phyloP scores from a whole-genome alignment of 2,113 vertebrate species.

The Lagopus muta region DNA sequence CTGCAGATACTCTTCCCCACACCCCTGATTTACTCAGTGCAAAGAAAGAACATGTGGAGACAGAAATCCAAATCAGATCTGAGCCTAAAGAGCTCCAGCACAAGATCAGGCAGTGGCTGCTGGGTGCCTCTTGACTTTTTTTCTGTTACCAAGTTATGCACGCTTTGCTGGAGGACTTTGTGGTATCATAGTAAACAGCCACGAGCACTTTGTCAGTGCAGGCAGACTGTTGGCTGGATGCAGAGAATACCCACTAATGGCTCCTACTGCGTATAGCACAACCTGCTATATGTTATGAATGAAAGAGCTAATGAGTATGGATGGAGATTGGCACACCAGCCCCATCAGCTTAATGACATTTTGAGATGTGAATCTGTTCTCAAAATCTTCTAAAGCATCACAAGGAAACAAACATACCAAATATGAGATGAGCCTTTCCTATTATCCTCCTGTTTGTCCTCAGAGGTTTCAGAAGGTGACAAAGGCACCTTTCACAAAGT shows the following conservation, averaged over 20 bases:
- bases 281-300: not conserved
- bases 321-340: not conserved
- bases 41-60: not conserved
- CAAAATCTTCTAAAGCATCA: not conserved
- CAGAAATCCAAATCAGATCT: not conserved
- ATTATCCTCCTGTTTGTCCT: not conserved
- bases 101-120: not conserved
- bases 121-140: not conserved
- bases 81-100: not conserved
- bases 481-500: not conserved
- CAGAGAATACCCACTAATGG: not conserved
- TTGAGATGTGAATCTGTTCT: not conserved
- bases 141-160: fast-evolving
- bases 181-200: not conserved
- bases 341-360: not conserved
- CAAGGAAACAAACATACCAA: not conserved
- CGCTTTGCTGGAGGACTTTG: not conserved
- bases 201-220: not conserved
- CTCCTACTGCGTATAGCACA: not conserved
- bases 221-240: not conserved
- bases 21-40: not conserved
- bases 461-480: not conserved
- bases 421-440: not conserved
- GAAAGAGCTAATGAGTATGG: not conserved
- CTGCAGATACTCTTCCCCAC: not conserved